Conservation (phyloP, 2,888 invertebrate species). For the Melikaiella ostensackeni region DNA sequence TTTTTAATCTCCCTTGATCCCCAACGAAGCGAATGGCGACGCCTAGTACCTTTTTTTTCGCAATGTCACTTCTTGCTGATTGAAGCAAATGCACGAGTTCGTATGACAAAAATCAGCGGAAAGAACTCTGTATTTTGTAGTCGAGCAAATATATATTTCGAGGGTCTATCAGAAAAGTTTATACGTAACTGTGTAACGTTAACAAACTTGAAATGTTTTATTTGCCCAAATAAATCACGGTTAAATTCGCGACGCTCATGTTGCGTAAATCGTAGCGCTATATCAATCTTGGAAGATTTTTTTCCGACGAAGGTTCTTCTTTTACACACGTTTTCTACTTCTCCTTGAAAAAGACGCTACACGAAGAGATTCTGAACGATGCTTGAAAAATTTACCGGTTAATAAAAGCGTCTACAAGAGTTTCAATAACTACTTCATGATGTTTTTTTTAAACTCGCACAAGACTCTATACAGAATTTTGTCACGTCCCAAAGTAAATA, state of each 20-base stretch:
- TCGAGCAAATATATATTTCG: conserved; percentile 47
- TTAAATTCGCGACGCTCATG: conserved; percentile 52
- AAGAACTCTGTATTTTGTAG: background rate
- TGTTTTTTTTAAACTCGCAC: background rate
- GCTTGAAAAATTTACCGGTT: background rate
- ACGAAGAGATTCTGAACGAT: background rate
- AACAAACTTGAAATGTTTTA: background rate
- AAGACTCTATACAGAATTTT: background rate
- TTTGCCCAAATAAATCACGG: conserved; percentile 53
- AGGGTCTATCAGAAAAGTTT: conserved; percentile 38
- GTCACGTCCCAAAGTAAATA: background rate
- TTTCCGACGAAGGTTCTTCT: background rate
- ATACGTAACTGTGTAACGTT: conserved; percentile 27
- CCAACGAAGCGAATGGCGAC: background rate
- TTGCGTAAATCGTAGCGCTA: conserved; percentile 54
- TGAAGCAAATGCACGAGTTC: background rate
- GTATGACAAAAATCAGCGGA: background rate
- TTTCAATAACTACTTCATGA: background rate
- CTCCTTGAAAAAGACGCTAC: background rate
- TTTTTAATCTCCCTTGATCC: conserved; percentile 13
- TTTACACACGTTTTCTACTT: background rate
- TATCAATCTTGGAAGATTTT: conserved; percentile 56
- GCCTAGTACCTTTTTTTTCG: background rate
- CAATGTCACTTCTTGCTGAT: background rate
- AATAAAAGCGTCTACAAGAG: background rate